Evolutionary conservation across 1,140 invertebrate genomes (phyloP), one percentile per base, ranked within the genome.

Genomic region (Drosophila mauritiana): DNA sequence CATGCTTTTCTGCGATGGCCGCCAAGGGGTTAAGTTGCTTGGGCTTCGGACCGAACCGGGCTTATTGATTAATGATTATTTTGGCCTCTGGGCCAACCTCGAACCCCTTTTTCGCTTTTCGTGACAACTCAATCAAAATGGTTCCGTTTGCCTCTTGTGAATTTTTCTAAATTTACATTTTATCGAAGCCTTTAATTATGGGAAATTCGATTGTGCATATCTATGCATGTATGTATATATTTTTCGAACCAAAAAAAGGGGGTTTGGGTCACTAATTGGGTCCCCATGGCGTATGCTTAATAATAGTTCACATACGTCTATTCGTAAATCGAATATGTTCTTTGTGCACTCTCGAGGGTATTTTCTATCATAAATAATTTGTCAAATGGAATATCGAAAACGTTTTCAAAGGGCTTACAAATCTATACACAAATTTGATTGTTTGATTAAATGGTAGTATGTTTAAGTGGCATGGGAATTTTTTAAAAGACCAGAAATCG

Each of bases 41-140:
- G 20, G 20, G 2, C 20, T 22, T 22, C 20, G 20, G 20, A 22
- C 20, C 52, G 15, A 8, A 31, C 1, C 17, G n/a, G 12, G 46
- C 34, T 46, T 76, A 76, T 76, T 76, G 73, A 76, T 76, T 76
- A 76, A 75, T 75, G 73, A 75, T 75, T 75, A 75, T 65, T 75
- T 48, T 54, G 40, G 7, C 45, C 22, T 22, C 31, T 7, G 17
- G 17, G 42, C 11, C 46, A 34, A 34, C 17, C 12, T 36, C 46
- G 20, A 70, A 56, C 27, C 5, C 22, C 5, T 20, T 13, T 39
- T 64, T 64, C 22, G 48, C 42, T 36, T 74, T 36, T 31, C 73
- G 73, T 76, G 73, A 76, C 73, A 76, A 57, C 73, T 76, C 73
- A 76, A 76, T 76, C 72, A 51, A 68, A 68, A 40, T 43, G 52